A percentile compares a stretch with the other conserved stretches of the same genome.
phyloP scores from a whole-genome alignment of 2,888 invertebrate genomes.

The Tineola bisselliella region DNA sequence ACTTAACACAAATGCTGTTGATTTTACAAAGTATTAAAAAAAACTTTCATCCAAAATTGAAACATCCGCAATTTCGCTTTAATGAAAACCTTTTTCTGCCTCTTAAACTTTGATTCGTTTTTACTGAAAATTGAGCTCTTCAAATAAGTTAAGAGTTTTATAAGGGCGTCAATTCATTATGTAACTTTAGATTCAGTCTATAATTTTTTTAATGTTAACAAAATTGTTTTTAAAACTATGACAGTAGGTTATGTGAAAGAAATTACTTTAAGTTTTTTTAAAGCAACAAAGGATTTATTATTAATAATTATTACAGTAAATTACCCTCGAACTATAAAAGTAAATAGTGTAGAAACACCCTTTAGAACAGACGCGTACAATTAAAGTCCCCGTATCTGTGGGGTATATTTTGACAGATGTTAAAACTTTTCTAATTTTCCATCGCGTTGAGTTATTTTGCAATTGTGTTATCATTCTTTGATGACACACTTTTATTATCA shows the following conservation, averaged over 20 bases:
- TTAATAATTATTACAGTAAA: too few species aligned
- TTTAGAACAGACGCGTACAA: neutral
- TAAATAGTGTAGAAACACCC: neutral
- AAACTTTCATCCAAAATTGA: neutral
- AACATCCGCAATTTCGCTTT: neutral
- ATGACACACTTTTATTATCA: too few species aligned
- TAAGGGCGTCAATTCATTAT: neutral
- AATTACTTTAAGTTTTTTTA: too few species aligned
- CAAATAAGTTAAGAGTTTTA: neutral
- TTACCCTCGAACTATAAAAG: neutral
- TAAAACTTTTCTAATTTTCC: slow-evolving; percentile 6
- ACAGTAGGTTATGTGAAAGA: too few species aligned
- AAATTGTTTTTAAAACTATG: neutral
- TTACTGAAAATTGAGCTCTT: neutral
- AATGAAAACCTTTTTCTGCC: slow-evolving; percentile 2
- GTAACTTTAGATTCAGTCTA: neutral
- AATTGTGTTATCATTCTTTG: too few species aligned
- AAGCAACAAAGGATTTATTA: too few species aligned
- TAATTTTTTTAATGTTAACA: neutral
- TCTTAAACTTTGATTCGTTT: slow-evolving; percentile 10
- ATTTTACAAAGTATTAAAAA: too few species aligned
- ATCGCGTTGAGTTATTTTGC: neutral
- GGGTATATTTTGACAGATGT: neutral
- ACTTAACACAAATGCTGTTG: too few species aligned
- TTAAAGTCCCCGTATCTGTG: neutral